Conservation (phyloP, 1,140 invertebrate species). For the Lethrus apterus region DNA sequence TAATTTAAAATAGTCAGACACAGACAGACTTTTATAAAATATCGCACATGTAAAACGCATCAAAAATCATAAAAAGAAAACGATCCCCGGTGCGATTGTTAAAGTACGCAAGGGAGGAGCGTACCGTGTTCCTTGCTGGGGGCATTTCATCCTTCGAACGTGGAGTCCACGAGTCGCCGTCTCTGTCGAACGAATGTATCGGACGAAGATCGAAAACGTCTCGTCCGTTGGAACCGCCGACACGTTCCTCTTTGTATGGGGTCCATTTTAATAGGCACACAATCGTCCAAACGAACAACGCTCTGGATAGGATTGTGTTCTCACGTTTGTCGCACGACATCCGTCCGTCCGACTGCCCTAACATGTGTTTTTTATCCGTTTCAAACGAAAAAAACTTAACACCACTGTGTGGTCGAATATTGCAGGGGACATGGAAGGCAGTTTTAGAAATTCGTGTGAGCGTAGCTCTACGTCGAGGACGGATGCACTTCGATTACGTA, state of each 20-base stretch:
- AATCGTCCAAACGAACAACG: slow-evolving; percentile 22
- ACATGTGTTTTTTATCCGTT: slow-evolving; percentile 35
- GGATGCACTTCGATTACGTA: no score
- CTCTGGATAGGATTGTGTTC: slow-evolving; percentile 8
- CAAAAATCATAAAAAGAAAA: no score
- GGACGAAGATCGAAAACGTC: slow-evolving; percentile 5
- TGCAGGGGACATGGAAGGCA: slow-evolving; percentile 26
- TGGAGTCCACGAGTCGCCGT: slow-evolving; percentile 1
- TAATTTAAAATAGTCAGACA: no score
- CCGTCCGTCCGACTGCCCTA: slow-evolving; percentile 23
- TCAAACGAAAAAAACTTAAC: slow-evolving; percentile 33
- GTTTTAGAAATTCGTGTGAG: slow-evolving; percentile 24
- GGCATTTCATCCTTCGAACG: slow-evolving; percentile 22
- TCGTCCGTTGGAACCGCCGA: slow-evolving; percentile 18
- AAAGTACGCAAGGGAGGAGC: slow-evolving; percentile 20
- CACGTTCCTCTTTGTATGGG: slow-evolving; percentile 31
- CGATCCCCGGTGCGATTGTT: no score
- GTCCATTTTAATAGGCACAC: slow-evolving; percentile 34
- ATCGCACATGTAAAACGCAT: no score
- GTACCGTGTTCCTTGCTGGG: slow-evolving; percentile 27
- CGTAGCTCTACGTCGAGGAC: slow-evolving; percentile 5
- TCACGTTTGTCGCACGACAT: slow-evolving; percentile 11
- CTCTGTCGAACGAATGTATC: slow-evolving; percentile 1
- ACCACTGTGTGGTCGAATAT: slow-evolving; percentile 32
- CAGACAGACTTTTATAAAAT: no score